phyloP scores from a whole-genome alignment of 1,140 invertebrate species.

The Leptestheria dahalacensis region DNA sequence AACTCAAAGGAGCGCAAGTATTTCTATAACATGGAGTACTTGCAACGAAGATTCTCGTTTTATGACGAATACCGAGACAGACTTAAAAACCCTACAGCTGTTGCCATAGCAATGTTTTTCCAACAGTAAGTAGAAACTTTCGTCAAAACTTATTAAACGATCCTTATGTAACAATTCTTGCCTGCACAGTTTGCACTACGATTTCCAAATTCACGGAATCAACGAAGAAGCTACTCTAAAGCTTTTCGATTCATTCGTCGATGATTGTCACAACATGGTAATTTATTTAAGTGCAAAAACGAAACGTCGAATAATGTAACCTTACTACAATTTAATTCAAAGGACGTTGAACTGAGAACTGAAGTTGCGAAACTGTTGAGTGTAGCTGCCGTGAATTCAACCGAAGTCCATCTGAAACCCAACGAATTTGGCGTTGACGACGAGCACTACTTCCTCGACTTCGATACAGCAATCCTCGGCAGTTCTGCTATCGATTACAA shows the following conservation, averaged over 20 bases:
- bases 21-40: slow-evolving; percentile 5
- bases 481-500: background rate
- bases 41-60: background rate
- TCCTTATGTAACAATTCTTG: no score
- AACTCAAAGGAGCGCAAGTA: background rate
- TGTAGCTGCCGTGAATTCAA: slow-evolving; percentile 3
- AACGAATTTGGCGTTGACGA: slow-evolving; percentile 5
- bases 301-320: background rate
- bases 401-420: slow-evolving; percentile 3
- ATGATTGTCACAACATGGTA: slow-evolving; percentile 1
- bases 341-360: background rate
- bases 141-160: background rate
- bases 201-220: slow-evolving; percentile 11
- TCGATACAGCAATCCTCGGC: slow-evolving; percentile 13
- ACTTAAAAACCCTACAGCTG: background rate
- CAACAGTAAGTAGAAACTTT: slow-evolving; percentile 1
- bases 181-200: slow-evolving; percentile 11
- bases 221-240: slow-evolving; percentile 6
- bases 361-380: background rate
- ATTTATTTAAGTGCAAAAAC: background rate
- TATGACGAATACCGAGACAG: background rate
- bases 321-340: background rate
- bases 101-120: slow-evolving; percentile 2
- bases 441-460: slow-evolving; percentile 14
- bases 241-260: slow-evolving; percentile 4